Conservation (phyloP, 2,113 vertebrate species). For the Pao palembangensis region DNA sequence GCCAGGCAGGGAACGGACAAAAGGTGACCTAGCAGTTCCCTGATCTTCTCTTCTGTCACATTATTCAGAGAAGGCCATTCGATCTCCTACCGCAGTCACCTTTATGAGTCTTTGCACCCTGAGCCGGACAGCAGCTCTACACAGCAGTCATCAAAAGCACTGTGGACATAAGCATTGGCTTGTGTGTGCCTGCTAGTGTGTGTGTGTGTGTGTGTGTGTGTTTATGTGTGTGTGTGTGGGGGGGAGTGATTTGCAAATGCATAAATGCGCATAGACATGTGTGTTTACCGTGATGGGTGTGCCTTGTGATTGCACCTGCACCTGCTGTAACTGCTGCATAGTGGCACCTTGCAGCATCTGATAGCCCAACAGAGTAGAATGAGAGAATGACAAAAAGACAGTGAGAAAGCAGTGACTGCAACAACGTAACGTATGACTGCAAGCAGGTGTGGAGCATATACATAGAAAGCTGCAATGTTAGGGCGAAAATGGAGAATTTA, state of each 20-base stretch:
- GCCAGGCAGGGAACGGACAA: constrained; percentile 6
- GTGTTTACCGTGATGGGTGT: constrained; percentile 82
- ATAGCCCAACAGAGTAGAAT: constrained; percentile 59
- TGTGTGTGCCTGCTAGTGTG: background rate
- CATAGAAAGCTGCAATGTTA: constrained; percentile 12
- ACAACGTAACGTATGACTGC: constrained; percentile 39
- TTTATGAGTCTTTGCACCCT: constrained; percentile 25
- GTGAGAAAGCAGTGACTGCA: constrained; percentile 61
- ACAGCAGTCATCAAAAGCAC: constrained; percentile 11
- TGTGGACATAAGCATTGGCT: background rate
- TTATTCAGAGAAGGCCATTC: constrained; percentile 41
- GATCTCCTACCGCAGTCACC: constrained; percentile 39
- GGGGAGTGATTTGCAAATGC: constrained; percentile 4
- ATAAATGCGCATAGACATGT: constrained; percentile 27
- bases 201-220: constrained; percentile 8
- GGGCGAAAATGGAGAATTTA: constrained; percentile 8
- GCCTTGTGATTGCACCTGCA: constrained; percentile 80
- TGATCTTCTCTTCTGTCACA: constrained; percentile 25
- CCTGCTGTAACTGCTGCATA: constrained; percentile 82
- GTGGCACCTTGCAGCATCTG: constrained; percentile 82
- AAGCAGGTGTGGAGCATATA: constrained; percentile 31
- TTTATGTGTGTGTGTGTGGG: too few species aligned
- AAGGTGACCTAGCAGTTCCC: constrained; percentile 36
- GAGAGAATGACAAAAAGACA: constrained; percentile 60
- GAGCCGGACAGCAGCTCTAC: constrained; percentile 16